These are phyloP conservation scores for Nomada ruficornis DNA, from an alignment of 2,888 invertebrate species.

Conservation along the genomic window DNA sequence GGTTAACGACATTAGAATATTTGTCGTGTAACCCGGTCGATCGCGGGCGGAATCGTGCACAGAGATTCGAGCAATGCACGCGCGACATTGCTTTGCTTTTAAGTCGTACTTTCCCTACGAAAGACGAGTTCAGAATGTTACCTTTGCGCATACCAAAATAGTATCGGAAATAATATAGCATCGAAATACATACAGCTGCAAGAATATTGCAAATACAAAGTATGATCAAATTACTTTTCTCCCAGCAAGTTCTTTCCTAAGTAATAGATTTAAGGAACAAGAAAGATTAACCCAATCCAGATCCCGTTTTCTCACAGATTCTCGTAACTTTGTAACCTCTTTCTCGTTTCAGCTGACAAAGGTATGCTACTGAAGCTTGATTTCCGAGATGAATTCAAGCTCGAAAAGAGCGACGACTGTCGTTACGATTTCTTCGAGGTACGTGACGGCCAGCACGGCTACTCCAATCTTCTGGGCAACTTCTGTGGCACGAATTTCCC, in stretches of 20 bases:
- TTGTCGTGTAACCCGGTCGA: slow-evolving; percentile 56
- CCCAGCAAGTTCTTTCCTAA: no score
- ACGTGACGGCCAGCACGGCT: slow-evolving; percentile 92
- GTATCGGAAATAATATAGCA: no score
- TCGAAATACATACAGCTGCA: no score
- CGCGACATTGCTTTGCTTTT: background rate
- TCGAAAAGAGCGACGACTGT: slow-evolving; percentile 89
- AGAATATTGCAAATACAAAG: no score
- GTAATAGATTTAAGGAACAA: no score
- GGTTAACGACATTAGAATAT: slow-evolving; percentile 72
- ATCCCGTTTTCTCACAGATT: background rate
- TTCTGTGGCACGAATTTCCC: slow-evolving; percentile 91
- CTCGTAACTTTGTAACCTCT: slow-evolving; percentile 16
- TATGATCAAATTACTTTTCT: no score
- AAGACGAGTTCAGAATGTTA: background rate
- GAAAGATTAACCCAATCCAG: background rate
- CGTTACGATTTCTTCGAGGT: slow-evolving; percentile 93
- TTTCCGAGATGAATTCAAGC: slow-evolving; percentile 91
- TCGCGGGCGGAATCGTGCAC: slow-evolving; percentile 37
- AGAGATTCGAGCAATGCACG: slow-evolving; percentile 11
- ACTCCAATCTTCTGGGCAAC: slow-evolving; percentile 88
- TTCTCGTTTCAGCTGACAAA: slow-evolving; percentile 85
- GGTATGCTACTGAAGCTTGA: slow-evolving; percentile 90
- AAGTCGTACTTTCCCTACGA: background rate
- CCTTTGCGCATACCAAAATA: background rate